phyloP scores from a whole-genome alignment of 2,113 vertebrate species.

The Ahaetulla prasina region DNA sequence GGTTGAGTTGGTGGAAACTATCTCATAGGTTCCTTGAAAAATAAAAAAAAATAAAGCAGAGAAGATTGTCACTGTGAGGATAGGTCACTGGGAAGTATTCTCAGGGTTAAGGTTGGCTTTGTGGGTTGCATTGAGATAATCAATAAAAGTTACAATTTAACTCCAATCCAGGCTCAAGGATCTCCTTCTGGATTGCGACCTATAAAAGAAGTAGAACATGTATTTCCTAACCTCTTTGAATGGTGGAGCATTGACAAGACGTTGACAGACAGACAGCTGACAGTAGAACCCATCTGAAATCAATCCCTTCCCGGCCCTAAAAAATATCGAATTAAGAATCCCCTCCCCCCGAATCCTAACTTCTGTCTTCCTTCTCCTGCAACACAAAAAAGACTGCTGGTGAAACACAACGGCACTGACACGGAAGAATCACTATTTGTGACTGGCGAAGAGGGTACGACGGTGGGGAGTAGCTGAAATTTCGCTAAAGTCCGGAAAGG shows the following conservation, averaged over 20 bases:
- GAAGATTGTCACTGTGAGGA: not conserved
- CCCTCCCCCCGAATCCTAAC: not conserved
- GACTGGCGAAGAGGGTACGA: not conserved
- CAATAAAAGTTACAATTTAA: not conserved
- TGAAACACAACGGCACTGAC: not conserved
- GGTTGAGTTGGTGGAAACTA: not conserved
- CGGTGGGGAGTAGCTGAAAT: not conserved
- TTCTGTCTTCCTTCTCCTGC: not conserved
- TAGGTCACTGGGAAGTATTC: not conserved
- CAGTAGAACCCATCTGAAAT: not conserved
- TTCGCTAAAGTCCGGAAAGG: not conserved
- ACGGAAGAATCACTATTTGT: not conserved
- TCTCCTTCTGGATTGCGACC: not conserved
- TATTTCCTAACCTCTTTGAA: not conserved
- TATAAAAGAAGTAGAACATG: not conserved
- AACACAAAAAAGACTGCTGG: not conserved
- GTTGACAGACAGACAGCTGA: too few species aligned
- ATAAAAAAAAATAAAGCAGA: fast-evolving
- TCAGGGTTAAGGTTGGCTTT: not conserved
- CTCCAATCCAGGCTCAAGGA: not conserved
- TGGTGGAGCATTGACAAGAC: not conserved
- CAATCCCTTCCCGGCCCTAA: not conserved
- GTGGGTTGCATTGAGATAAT: not conserved
- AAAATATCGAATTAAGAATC: not conserved
- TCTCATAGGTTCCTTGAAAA: not conserved